Percentiles rank a stretch among this genome's conserved stretches.
These are phyloP conservation scores for Pteria penguin DNA, from an alignment of 2,888 invertebrate genomes.

Conservation along the genomic window DNA sequence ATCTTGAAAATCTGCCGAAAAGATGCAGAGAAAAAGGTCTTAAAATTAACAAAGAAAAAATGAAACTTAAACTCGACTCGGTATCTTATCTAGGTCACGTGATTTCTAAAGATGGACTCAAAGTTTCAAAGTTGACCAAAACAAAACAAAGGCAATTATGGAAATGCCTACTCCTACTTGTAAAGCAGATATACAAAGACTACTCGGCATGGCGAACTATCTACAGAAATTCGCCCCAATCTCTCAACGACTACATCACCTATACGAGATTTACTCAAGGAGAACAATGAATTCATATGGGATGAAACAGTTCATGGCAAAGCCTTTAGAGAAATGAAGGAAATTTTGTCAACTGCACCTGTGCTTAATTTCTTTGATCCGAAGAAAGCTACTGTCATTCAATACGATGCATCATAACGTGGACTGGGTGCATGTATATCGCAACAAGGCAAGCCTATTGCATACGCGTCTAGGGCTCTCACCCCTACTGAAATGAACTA, in stretches of 20 bases:
- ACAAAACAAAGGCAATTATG: slow-evolving; percentile 39
- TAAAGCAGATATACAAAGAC: slow-evolving; percentile 31
- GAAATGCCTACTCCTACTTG: slow-evolving; percentile 41
- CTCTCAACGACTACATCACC: too few species aligned
- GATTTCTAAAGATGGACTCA: too few species aligned
- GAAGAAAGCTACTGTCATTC: slow-evolving; percentile 18
- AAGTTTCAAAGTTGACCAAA: slow-evolving; percentile 39
- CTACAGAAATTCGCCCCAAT: slow-evolving; percentile 46
- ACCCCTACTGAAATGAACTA: slow-evolving; percentile 31
- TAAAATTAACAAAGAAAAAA: slow-evolving; percentile 42
- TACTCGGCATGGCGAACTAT: slow-evolving; percentile 43
- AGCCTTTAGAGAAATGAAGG: slow-evolving; percentile 39
- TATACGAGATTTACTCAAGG: too few species aligned
- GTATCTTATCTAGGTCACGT: slow-evolving; percentile 44
- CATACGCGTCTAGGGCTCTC: slow-evolving; percentile 48
- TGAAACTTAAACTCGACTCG: slow-evolving; percentile 22
- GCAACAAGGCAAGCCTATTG: slow-evolving; percentile 52
- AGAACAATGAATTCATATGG: too few species aligned
- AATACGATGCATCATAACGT: slow-evolving; percentile 40
- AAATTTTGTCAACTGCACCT: slow-evolving; percentile 34
- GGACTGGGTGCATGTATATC: slow-evolving; percentile 51
- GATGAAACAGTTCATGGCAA: slow-evolving; percentile 17
- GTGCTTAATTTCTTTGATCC: too few species aligned
- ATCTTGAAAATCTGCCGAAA: too few species aligned
- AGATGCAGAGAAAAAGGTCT: slow-evolving; percentile 34